Evolutionary conservation across 2,113 vertebrate species (phyloP).

Genomic region (Archocentrus centrarchus): DNA sequence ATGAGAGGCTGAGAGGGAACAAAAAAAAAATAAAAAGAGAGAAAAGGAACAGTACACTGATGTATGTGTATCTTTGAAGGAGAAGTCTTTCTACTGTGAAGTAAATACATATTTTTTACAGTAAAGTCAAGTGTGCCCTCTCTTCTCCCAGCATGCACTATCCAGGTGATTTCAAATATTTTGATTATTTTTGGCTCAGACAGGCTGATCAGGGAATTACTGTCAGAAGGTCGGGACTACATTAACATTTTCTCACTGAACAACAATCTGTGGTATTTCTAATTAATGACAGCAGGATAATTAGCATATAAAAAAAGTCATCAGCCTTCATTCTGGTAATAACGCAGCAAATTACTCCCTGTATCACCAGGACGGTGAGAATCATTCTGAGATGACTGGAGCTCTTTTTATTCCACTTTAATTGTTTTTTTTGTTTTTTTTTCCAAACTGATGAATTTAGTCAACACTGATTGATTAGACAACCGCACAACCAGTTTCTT

Average conservation of each 20-base stretch:
- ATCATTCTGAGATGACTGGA: constrained; percentile 28
- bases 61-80: constrained; percentile 17
- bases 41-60: constrained; percentile 29
- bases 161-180: constrained; percentile 49
- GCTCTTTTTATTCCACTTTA: constrained; percentile 12
- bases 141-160: constrained; percentile 1
- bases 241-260: constrained; percentile 61
- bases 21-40: background rate
- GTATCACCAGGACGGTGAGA: constrained; percentile 32
- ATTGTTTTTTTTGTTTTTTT: background rate
- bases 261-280: constrained; percentile 57
- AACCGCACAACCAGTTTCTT: constrained; percentile 12
- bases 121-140: constrained; percentile 25
- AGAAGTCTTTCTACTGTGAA: constrained; percentile 18
- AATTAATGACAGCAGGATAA: constrained; percentile 70
- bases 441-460: constrained; percentile 33
- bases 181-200: constrained; percentile 39
- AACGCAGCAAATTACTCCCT: constrained; percentile 55
- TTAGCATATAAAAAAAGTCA: constrained; percentile 64
- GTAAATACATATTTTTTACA: constrained; percentile 15
- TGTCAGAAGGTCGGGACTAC: constrained; percentile 63
- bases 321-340: constrained; percentile 63
- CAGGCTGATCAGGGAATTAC: constrained; percentile 44
- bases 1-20: constrained; percentile 43
- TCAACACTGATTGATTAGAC: constrained; percentile 24